These are phyloP conservation scores for Trachelus tabidus DNA, from an alignment of 2,888 invertebrate species.

Conservation along the genomic window DNA sequence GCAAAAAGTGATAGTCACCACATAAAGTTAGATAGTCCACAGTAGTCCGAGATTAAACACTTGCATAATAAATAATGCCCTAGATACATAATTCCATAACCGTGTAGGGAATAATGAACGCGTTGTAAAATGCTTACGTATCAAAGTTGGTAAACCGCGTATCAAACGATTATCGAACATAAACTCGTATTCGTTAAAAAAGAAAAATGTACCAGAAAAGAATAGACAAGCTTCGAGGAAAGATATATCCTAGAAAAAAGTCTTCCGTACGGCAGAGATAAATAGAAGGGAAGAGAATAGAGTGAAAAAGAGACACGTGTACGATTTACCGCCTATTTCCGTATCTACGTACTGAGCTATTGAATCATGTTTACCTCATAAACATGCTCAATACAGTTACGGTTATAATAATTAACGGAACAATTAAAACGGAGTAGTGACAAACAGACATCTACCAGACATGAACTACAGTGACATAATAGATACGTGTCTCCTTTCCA, in stretches of 20 bases:
- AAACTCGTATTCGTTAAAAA: background rate
- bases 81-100: constrained; percentile 26
- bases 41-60: background rate
- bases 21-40: background rate
- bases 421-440: background rate
- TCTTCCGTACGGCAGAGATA: background rate
- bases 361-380: constrained; percentile 50
- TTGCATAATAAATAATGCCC: constrained; percentile 42
- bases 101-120: background rate
- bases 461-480: background rate
- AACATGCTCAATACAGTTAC: constrained; percentile 44
- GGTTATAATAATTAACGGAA: background rate
- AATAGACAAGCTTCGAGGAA: background rate
- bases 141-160: background rate
- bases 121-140: background rate
- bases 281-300: background rate
- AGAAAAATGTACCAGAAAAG: background rate
- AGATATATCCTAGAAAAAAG: constrained; percentile 15
- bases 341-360: constrained; percentile 23
- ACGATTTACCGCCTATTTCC: background rate
- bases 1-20: background rate
- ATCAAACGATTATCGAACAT: background rate
- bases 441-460: background rate
- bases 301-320: background rate
- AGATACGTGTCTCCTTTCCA: background rate